Evolutionary conservation across 2,888 invertebrate species (phyloP).

Genomic region (Ferdinandea cuprea): DNA sequence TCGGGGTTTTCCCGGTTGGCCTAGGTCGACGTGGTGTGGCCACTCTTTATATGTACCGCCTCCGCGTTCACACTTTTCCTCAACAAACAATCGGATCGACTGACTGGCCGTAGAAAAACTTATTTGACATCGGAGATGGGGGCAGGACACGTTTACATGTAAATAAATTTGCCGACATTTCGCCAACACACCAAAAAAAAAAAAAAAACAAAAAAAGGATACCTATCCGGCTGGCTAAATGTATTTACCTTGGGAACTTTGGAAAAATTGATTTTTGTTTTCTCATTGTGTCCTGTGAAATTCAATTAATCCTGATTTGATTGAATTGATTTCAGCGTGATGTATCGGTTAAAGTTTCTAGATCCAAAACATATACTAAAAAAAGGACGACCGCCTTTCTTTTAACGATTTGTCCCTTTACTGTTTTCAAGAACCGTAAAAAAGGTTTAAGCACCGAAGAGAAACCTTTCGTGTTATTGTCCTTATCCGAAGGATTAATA

Average conservation of each 20-base stretch:
- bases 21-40: slow-evolving; percentile 4
- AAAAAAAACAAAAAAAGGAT: neutral
- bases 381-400: neutral
- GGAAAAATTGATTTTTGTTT: slow-evolving; percentile 13
- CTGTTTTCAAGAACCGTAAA: neutral
- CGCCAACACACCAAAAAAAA: neutral
- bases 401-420: neutral
- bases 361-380: neutral
- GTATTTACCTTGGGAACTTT: slow-evolving; percentile 27
- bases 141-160: slow-evolving; percentile 30
- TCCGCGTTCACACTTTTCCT: slow-evolving; percentile 33
- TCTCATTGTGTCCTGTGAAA: slow-evolving; percentile 33
- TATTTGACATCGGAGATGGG: neutral
- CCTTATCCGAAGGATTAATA: slow-evolving; percentile 21
- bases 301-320: slow-evolving; percentile 72
- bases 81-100: slow-evolving; percentile 5
- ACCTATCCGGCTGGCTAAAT: slow-evolving; percentile 10
- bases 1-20: slow-evolving; percentile 33
- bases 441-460: neutral
- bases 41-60: neutral
- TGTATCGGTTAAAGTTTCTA: neutral
- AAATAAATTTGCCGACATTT: slow-evolving; percentile 26
- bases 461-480: slow-evolving; percentile 24
- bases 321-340: slow-evolving; percentile 54
- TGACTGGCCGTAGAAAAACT: neutral